Evolutionary conservation across 2,888 invertebrate species (phyloP).

Genomic region (Leptodirus hochenwartii): DNA sequence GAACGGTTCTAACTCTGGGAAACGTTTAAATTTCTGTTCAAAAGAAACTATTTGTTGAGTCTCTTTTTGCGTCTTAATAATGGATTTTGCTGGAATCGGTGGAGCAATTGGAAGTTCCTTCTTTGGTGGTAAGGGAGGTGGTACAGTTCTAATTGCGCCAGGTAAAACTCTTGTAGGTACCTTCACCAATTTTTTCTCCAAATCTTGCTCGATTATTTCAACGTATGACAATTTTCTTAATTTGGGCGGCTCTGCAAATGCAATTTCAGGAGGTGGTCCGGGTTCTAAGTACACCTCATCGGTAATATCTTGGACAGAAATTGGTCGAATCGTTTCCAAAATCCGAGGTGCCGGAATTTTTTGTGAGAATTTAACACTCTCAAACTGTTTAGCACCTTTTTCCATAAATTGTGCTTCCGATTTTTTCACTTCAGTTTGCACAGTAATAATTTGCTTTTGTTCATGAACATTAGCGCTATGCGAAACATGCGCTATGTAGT

Average conservation of each 20-base stretch:
- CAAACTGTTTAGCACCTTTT: conserved; percentile 29
- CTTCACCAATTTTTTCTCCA: conserved; percentile 32
- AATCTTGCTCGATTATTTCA: conserved; percentile 33
- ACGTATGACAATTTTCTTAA: conserved; percentile 34
- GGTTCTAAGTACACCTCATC: conserved; percentile 39
- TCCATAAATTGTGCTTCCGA: no score
- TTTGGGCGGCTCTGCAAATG: conserved; percentile 35
- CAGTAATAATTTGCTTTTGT: conserved; percentile 6
- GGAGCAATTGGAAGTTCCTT: conserved; percentile 27
- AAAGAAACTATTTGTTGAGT: conserved; percentile 14
- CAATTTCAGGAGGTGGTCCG: conserved; percentile 48
- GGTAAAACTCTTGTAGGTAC: conserved; percentile 34
- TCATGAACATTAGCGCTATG: conserved; percentile 10
- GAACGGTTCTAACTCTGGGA: conserved; percentile 30
- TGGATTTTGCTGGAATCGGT: conserved; percentile 22
- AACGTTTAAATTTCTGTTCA: conserved; percentile 24
- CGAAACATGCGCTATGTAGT: conserved; percentile 28
- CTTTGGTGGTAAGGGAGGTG: conserved; percentile 27
- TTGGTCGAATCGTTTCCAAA: conserved; percentile 20
- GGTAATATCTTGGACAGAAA: conserved; percentile 27
- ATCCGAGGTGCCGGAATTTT: no score
- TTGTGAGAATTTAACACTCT: conserved; percentile 29
- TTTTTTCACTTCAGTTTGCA: conserved; percentile 8
- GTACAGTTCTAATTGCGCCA: conserved; percentile 35
- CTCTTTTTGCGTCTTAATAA: conserved; percentile 18